Evolutionary conservation across 2,113 vertebrate genomes (phyloP).

Genomic region (Brevimyrus niger): DNA sequence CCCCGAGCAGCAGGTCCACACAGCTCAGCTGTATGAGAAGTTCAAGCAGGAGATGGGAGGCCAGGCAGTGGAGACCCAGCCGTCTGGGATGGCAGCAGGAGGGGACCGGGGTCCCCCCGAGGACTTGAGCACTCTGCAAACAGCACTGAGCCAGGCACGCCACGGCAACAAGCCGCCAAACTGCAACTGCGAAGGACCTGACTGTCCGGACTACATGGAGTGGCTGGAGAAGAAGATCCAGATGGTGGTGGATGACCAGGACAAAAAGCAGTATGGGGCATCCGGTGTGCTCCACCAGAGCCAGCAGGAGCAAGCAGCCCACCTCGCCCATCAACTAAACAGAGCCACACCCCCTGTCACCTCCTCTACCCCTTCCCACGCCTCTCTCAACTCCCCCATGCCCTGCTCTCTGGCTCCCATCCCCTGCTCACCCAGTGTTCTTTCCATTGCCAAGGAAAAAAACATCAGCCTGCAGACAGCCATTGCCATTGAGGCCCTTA

Average conservation of each 20-base stretch:
- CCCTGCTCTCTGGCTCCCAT: constrained; percentile 62
- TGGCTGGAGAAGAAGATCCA: constrained; percentile 95
- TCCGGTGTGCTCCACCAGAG: constrained; percentile 27
- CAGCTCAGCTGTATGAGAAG: constrained; percentile 75
- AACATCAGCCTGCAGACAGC: constrained; percentile 93
- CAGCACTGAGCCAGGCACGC: constrained; percentile 78
- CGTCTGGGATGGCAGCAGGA: constrained; percentile 43
- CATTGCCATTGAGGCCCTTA: constrained; percentile 92
- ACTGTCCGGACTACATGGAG: constrained; percentile 95
- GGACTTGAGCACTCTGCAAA: constrained; percentile 77
- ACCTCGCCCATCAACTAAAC: constrained; percentile 46
- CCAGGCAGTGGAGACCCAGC: constrained; percentile 40
- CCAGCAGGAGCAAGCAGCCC: constrained; percentile 29
- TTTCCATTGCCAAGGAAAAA: constrained; percentile 92
- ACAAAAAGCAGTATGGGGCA: constrained; percentile 42
- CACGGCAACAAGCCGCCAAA: constrained; percentile 89
- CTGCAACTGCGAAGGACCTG: constrained; percentile 90
- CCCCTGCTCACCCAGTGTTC: constrained; percentile 82
- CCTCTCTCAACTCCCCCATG: constrained; percentile 40
- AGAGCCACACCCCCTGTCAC: constrained; percentile 34
- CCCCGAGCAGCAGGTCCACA: constrained; percentile 45
- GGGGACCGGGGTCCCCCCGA: constrained; percentile 53
- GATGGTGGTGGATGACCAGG: constrained; percentile 55
- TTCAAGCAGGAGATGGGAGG: constrained; percentile 80
- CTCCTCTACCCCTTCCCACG: constrained; percentile 35